A percentile compares a stretch with the other conserved stretches of the same genome.
These are phyloP conservation scores for Orchesellides sinensis DNA, from an alignment of 2,888 invertebrate genomes.

Conservation along the genomic window DNA sequence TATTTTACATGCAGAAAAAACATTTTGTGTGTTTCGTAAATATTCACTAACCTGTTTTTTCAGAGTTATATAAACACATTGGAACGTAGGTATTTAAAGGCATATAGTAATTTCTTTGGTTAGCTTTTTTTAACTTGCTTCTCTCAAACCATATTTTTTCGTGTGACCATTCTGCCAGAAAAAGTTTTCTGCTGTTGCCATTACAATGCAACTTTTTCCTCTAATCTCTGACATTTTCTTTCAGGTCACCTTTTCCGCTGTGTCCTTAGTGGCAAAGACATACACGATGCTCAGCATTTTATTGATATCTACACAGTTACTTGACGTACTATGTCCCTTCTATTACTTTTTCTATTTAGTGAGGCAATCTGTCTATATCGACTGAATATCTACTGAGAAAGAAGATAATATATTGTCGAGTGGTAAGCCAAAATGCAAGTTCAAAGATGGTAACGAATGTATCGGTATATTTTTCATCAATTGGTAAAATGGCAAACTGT, in stretches of 20 bases:
- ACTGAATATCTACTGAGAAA: not conserved
- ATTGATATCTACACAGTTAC: conserved; percentile 27
- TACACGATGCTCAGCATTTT: not conserved
- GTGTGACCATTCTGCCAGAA: conserved; percentile 57
- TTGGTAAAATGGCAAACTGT: conserved; percentile 8
- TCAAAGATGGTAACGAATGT: too few relatives aligned
- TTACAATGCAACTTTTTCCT: conserved; percentile 39
- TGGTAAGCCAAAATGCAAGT: too few relatives aligned
- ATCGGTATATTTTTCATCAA: too few relatives aligned
- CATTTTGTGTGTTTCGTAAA: too few relatives aligned
- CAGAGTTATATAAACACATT: too few relatives aligned
- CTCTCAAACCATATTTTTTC: conserved; percentile 17
- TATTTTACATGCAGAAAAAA: too few relatives aligned
- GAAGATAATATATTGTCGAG: not conserved
- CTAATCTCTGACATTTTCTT: conserved; percentile 50
- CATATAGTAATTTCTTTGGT: too few relatives aligned
- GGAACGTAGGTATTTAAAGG: too few relatives aligned
- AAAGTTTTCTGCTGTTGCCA: conserved; percentile 45
- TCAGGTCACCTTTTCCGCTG: conserved; percentile 43
- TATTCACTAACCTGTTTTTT: too few relatives aligned
- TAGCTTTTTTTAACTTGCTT: conserved; percentile 1
- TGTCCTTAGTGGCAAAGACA: not conserved
- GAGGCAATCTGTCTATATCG: not conserved
- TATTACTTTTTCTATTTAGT: not conserved
- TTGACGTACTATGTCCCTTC: too few relatives aligned